Base-by-base conservation (phyloP, 2,888 invertebrate genomes). In the Patella depressa region DNA sequence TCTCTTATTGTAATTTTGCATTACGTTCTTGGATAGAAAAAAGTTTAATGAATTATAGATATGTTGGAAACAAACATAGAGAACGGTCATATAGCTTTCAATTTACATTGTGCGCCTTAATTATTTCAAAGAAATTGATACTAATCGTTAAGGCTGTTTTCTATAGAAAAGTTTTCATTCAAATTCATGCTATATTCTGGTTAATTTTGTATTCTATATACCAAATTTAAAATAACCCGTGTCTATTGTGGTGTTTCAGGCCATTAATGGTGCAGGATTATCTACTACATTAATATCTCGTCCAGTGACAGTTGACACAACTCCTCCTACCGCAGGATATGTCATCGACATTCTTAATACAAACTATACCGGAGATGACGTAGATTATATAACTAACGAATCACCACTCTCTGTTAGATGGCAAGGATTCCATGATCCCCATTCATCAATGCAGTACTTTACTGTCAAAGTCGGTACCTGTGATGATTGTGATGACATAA, bases 351-450 rank as follows among this genome's bases (percentile, higher is more conserved):
- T 73, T 15, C 72, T 79, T n/a, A 73, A 17, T 55, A 69, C 9
- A 5, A 53, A 24, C 11, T n/a, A 17, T n/a, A 45, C 34, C 24
- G 19, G 24, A 34, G 54, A 54, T 15, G 82, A 83, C 74, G 73
- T 77, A 19, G 83, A 83, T 57, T 83, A 73, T 70, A 79, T 79
- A 45, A 80, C 80, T 24, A 78, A 79, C n/a, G 59, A 71, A 53
- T 76, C 75, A 14, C 75, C 29, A 19, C 15, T 84, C 7, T 70
- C 74, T 45, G 80, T 79, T 9, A 79, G 73, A 71, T 85, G 84
- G 85, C 71, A 75, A 45, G 83, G 84, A n/a, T 84, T 84, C 70
- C 65, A 79, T 53, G 83, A 82, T 29, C 80, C 83, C 1, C 81
- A 82, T 45, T 74, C 83, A 0, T 73, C 80, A 15, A 79, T 85